Percentiles rank a stretch among this genome's conserved stretches.
phyloP scores from a whole-genome alignment of 2,113 vertebrate species.

The Notarius lentiginosus region DNA sequence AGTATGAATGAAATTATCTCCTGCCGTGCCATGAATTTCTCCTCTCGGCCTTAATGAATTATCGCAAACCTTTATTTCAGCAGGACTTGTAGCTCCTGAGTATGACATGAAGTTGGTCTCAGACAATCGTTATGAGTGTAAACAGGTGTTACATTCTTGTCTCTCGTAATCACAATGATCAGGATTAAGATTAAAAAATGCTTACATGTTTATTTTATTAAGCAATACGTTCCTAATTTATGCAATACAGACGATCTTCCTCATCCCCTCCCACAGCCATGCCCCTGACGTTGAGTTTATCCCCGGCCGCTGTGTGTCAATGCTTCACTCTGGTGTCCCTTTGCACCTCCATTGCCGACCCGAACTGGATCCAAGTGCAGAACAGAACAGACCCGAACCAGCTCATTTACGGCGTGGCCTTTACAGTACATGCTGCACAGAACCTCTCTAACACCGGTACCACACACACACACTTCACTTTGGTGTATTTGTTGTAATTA shows the following conservation, averaged over 20 bases:
- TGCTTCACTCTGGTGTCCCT: slow-evolving; percentile 59
- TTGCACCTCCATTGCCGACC: slow-evolving; percentile 61
- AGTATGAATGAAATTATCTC: neutral
- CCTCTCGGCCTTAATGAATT: neutral
- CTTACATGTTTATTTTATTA: neutral
- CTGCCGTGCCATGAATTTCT: neutral
- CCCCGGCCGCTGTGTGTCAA: slow-evolving; percentile 61
- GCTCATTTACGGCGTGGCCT: slow-evolving; percentile 62
- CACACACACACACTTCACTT: neutral
- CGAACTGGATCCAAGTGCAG: slow-evolving; percentile 62
- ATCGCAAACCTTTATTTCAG: neutral
- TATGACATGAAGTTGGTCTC: neutral
- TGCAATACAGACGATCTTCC: neutral
- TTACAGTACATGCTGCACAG: slow-evolving; percentile 52
- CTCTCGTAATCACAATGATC: neutral
- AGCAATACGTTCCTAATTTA: neutral
- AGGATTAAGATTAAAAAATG: neutral
- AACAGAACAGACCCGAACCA: slow-evolving; percentile 43
- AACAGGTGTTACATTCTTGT: neutral
- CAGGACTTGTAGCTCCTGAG: neutral
- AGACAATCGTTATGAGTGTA: neutral
- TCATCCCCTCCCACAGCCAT: slow-evolving; percentile 28
- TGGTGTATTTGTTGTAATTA: neutral
- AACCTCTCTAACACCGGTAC: slow-evolving; percentile 61
- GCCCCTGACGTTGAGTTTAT: slow-evolving; percentile 57